A percentile compares a stretch with the other conserved stretches of the same genome.
phyloP scores from a whole-genome alignment of 2,888 invertebrate genomes.

The Philhelius pedissequus region DNA sequence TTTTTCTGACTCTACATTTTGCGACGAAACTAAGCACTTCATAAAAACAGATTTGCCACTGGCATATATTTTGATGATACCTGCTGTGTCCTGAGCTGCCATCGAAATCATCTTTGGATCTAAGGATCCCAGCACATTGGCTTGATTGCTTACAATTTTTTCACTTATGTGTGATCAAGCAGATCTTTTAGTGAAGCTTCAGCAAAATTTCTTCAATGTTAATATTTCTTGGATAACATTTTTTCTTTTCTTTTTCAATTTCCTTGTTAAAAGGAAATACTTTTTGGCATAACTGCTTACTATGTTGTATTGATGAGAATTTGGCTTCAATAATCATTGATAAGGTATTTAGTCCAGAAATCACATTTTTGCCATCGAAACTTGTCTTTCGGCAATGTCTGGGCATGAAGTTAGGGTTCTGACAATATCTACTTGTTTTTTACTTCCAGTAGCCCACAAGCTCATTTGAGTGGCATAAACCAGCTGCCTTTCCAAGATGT shows the following conservation, averaged over 20 bases:
- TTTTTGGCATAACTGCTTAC: neutral
- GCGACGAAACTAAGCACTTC: neutral
- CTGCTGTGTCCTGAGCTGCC: too few relatives aligned
- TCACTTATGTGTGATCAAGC: neutral
- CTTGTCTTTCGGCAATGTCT: too few relatives aligned
- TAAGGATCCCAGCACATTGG: neutral
- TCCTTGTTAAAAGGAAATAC: neutral
- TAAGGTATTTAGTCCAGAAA: too few relatives aligned
- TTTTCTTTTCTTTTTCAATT: neutral
- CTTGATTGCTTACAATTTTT: neutral
- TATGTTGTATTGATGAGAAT: neutral
- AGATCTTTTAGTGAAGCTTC: neutral
- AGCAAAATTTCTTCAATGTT: too few relatives aligned
- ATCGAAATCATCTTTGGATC: too few relatives aligned
- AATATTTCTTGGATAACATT: neutral
- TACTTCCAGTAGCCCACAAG: too few relatives aligned
- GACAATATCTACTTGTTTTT: too few relatives aligned
- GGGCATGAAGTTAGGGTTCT: too few relatives aligned
- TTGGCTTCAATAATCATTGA: neutral
- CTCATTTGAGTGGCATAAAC: too few relatives aligned
- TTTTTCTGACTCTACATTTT: neutral
- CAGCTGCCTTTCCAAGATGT: too few relatives aligned
- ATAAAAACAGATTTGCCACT: neutral
- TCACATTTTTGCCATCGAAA: too few relatives aligned
- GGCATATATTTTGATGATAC: neutral